Evolutionary conservation across 1,140 invertebrate species (phyloP).

Genomic region (Glossosoma conforme): DNA sequence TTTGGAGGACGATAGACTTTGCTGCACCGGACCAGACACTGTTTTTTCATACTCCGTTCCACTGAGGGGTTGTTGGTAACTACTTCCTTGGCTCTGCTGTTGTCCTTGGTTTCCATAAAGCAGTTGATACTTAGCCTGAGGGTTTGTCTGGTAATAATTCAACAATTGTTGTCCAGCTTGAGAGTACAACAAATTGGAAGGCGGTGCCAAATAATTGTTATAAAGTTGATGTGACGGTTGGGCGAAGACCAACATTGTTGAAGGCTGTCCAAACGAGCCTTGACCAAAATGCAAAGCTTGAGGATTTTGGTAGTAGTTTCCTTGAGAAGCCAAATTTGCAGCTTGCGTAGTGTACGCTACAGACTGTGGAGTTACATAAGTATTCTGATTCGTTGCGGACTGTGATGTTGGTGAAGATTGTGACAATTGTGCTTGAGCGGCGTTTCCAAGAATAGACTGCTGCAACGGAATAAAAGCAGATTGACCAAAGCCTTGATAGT

Average conservation of each 20-base stretch:
- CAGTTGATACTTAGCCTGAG: slow-evolving; percentile 41
- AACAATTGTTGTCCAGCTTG: slow-evolving; percentile 40
- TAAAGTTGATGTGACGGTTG: slow-evolving; percentile 39
- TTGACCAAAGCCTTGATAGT: background rate
- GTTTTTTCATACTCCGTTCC: slow-evolving; percentile 39
- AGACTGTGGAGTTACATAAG: slow-evolving; percentile 13
- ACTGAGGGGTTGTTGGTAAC: slow-evolving; percentile 16
- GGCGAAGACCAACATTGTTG: slow-evolving; percentile 39
- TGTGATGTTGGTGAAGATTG: background rate
- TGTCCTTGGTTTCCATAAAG: slow-evolving; percentile 32
- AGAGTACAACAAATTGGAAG: slow-evolving; percentile 26
- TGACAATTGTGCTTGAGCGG: slow-evolving; percentile 4
- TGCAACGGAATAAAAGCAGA: slow-evolving; percentile 4
- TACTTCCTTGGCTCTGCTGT: slow-evolving; percentile 9
- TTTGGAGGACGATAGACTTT: slow-evolving; percentile 37
- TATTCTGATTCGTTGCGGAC: slow-evolving; percentile 1
- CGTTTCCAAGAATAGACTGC: slow-evolving; percentile 9
- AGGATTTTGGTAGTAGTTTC: slow-evolving; percentile 14
- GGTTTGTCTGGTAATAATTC: slow-evolving; percentile 41
- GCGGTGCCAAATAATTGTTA: slow-evolving; percentile 36
- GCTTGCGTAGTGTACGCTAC: slow-evolving; percentile 2
- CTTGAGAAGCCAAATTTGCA: background rate
- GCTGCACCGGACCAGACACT: slow-evolving; percentile 30
- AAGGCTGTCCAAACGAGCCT: slow-evolving; percentile 34
- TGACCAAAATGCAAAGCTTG: slow-evolving; percentile 16